Evolutionary conservation across 2,113 vertebrate genomes (phyloP), one percentile per base, ranked within the genome.

Genomic region (Prochilodus magdalenae): DNA sequence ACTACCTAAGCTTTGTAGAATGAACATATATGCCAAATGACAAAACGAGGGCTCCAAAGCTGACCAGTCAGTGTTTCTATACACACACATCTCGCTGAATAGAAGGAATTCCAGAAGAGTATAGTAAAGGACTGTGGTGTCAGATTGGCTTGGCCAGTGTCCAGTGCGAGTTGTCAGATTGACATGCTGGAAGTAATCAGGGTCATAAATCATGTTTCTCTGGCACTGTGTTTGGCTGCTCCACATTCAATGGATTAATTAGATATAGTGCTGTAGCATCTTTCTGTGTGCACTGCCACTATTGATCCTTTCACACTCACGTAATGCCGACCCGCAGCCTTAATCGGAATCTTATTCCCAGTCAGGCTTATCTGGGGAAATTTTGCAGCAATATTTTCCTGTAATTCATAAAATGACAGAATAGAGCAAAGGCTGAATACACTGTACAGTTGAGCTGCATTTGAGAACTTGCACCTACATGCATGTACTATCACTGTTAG

Each of bases 181-280:
- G 73, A 79, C 27, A 66, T 77, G 33, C 55, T 75, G 77, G 16
- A 44, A 67, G 55, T 83, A 69, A 76, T 83, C 55, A 83, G 70
- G 53, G 63, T 83, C 79, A 89, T 88, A 60, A 89, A 86, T 86
- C 66, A 83, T 59, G 27, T 71, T 80, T 22, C 63, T 12, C 30
- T 63, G 44, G 67, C 62, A 57, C 63, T 40, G 55, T 29, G 62
- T 49, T 55, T 67, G 73, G 57, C 36, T 36, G n/a, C 20, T 81
- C 55, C 77, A 80, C 80, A 80, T 79, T 75, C 65, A 57, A 57
- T 63, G 26, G 27, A 80, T 77, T 83, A 77, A 82, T 88, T 80
- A 83, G 72, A 67, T 72, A 67, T 73, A 80, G 59, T 86, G 73
- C 75, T 66, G 66, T 77, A 79, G 72, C 57, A 33, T 84, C 30